A percentile compares a stretch with the other conserved stretches of the same genome.
phyloP scores from a whole-genome alignment of 2,113 vertebrate species.

The Mus musculus region DNA sequence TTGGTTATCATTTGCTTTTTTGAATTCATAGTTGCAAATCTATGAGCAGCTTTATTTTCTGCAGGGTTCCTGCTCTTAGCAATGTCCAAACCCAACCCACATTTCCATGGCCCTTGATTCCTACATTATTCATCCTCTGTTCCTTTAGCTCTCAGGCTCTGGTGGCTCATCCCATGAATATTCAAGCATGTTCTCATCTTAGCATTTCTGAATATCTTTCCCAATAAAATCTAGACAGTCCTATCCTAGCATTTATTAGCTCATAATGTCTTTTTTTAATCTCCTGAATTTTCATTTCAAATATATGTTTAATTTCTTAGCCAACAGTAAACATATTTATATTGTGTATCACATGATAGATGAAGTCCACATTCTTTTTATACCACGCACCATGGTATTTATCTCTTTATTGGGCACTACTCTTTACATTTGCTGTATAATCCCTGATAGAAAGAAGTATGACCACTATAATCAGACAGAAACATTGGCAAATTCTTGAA shows the following conservation, averaged over 20 bases:
- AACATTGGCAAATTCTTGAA: neutral
- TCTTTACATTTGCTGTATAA: neutral
- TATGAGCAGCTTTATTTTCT: neutral
- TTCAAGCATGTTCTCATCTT: neutral
- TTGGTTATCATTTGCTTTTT: neutral
- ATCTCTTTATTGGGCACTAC: neutral
- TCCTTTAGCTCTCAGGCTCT: neutral
- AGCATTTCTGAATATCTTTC: constrained; percentile 28
- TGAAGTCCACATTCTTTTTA: neutral
- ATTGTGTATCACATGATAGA: neutral
- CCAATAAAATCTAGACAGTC: neutral
- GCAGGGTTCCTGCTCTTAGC: neutral
- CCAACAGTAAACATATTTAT: neutral
- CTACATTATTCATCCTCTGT: constrained; percentile 48
- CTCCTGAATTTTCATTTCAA: neutral
- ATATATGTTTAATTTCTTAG: neutral
- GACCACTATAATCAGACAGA: neutral
- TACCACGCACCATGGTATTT: fast-evolving
- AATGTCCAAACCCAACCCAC: neutral
- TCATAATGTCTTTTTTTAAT: neutral
- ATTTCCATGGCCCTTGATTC: neutral
- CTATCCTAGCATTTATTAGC: neutral
- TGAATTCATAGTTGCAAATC: neutral
- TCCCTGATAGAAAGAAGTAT: neutral
- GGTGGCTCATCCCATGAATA: neutral